These are phyloP conservation scores for Isoperla grammatica DNA, from an alignment of 2,888 invertebrate species.

Conservation along the genomic window DNA sequence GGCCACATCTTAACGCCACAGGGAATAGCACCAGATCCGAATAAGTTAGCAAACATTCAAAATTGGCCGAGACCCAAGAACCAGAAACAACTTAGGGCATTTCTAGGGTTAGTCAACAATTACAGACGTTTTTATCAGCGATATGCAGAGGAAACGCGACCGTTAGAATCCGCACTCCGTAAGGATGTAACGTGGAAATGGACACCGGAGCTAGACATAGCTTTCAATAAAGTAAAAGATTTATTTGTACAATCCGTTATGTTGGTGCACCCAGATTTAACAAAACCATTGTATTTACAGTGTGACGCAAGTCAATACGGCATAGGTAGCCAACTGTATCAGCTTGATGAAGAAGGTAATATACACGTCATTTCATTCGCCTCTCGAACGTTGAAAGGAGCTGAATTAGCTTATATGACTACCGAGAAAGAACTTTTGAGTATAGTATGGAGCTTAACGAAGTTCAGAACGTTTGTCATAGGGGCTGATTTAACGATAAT, in stretches of 20 bases:
- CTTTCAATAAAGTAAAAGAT: conserved; percentile 1
- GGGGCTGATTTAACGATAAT: neutral
- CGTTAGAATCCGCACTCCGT: neutral
- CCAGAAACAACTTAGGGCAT: neutral
- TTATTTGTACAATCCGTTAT: neutral
- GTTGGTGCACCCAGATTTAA: neutral
- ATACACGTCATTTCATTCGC: conserved; percentile 1
- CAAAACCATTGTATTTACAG: neutral
- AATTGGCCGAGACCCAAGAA: neutral
- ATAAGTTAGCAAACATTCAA: neutral
- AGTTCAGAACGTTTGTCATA: neutral
- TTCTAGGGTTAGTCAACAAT: neutral
- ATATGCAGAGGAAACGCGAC: neutral
- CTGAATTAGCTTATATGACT: conserved; percentile 9
- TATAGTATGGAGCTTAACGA: neutral
- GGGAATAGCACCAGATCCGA: too few species aligned
- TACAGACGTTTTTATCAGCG: neutral
- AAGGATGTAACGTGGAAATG: conserved; percentile 3
- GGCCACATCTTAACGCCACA: too few species aligned
- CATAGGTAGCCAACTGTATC: neutral
- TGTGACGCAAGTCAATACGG: neutral
- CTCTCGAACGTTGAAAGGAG: neutral
- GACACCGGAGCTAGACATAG: neutral
- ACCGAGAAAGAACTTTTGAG: conserved; percentile 6
- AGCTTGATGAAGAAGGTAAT: neutral